Conservation (phyloP, 1,140 invertebrate species). For the Drusus annulatus region DNA sequence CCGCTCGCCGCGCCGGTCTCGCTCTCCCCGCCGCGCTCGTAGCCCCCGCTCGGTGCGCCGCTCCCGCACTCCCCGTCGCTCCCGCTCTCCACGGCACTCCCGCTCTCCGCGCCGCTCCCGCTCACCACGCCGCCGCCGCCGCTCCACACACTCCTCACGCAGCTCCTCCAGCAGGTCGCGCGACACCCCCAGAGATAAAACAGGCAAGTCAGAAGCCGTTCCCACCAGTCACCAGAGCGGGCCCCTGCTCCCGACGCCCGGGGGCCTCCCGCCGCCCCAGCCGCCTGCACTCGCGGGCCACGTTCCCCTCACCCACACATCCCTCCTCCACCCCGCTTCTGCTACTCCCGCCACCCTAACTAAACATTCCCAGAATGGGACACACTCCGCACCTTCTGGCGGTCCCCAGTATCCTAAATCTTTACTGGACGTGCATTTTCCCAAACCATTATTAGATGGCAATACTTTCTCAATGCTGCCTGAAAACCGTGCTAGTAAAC, state of each 20-base stretch:
- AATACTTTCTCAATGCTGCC: background rate
- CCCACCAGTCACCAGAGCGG: slow-evolving; percentile 57
- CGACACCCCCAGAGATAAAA: slow-evolving; percentile 64
- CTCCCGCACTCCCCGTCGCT: slow-evolving; percentile 59
- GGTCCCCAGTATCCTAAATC: slow-evolving; percentile 44
- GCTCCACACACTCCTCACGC: slow-evolving; percentile 62
- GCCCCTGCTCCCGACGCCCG: slow-evolving; percentile 62
- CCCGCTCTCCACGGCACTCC: slow-evolving; percentile 63
- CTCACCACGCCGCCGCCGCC: slow-evolving; percentile 55
- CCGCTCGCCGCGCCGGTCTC: slow-evolving; percentile 64
- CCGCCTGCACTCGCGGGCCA: slow-evolving; percentile 60
- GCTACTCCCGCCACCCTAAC: background rate
- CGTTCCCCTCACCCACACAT: background rate
- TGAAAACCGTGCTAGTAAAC: no score
- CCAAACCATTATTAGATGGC: slow-evolving; percentile 48
- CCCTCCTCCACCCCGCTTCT: background rate
- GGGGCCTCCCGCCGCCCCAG: slow-evolving; percentile 62
- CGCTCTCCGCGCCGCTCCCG: slow-evolving; percentile 62
- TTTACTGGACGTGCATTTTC: slow-evolving; percentile 47
- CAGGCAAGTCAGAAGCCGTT: slow-evolving; percentile 71
- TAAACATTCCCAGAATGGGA: slow-evolving; percentile 24
- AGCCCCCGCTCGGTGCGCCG: slow-evolving; percentile 60
- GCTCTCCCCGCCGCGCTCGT: slow-evolving; percentile 65
- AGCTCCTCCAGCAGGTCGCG: slow-evolving; percentile 63
- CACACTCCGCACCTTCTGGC: background rate